These are phyloP conservation scores for Hyalella azteca DNA, from an alignment of 2,888 invertebrate genomes.

Conservation along the genomic window DNA sequence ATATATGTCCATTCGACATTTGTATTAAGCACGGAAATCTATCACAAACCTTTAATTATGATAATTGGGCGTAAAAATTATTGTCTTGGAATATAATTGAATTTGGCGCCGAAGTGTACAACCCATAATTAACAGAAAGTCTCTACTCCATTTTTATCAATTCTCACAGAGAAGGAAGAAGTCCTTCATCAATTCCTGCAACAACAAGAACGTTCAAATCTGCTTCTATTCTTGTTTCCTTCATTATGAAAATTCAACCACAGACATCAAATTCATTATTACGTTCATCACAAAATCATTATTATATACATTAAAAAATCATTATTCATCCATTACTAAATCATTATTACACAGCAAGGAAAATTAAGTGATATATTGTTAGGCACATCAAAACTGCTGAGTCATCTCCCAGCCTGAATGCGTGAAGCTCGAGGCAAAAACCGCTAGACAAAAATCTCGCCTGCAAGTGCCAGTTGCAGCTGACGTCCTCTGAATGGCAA, in stretches of 20 bases:
- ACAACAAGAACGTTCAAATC: neutral
- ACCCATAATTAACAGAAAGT: no score
- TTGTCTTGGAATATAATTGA: no score
- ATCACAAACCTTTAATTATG: no score
- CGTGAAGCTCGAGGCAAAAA: neutral
- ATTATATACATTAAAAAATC: neutral
- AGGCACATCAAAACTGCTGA: neutral
- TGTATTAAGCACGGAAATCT: no score
- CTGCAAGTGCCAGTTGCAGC: slow-evolving; percentile 16
- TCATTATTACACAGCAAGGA: neutral
- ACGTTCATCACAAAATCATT: neutral
- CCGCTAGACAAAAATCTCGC: neutral
- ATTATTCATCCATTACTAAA: neutral
- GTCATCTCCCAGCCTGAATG: neutral
- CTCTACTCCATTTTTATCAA: no score
- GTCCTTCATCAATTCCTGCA: no score
- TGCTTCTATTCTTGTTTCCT: neutral
- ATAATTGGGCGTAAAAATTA: no score
- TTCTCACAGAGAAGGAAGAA: no score
- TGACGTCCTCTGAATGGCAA: slow-evolving; percentile 8
- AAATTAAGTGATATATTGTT: neutral
- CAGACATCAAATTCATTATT: neutral
- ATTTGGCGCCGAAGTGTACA: no score
- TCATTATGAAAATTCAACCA: neutral
- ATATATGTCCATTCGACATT: no score